Evolutionary conservation across 2,797 vertebrate genomes (phyloP).

Genomic region (Poeciliopsis paucimaculata): DNA sequence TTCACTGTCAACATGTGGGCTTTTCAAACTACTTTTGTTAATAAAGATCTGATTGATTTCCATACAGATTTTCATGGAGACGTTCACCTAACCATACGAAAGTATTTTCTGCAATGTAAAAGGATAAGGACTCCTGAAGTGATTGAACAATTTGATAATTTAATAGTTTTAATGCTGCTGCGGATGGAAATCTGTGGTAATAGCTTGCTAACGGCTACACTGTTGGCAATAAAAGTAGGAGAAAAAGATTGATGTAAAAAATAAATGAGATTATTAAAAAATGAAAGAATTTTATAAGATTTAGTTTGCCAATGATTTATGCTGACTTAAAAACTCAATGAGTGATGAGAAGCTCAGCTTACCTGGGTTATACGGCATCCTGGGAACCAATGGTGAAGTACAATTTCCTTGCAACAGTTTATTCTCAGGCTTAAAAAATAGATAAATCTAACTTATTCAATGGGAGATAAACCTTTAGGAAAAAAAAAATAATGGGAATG

Average conservation of each 20-base stretch:
- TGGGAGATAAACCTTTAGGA: background rate
- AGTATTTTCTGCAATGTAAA: conserved; percentile 47
- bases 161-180: conserved; percentile 58
- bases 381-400: background rate
- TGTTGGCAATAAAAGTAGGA: conserved; percentile 21
- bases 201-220: conserved; percentile 40
- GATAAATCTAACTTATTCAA: background rate
- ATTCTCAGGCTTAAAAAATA: background rate
- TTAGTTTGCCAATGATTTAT: background rate
- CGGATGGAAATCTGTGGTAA: conserved; percentile 45
- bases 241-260: background rate
- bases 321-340: background rate
- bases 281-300: background rate
- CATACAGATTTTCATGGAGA: background rate
- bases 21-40: background rate
- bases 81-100: background rate
- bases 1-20: background rate
- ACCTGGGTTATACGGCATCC: background rate
- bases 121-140: conserved; percentile 44
- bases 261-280: background rate
- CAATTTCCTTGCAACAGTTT: background rate
- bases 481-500: background rate
- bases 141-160: conserved; percentile 52
- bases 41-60: background rate
- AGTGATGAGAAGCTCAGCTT: background rate